Evolutionary conservation across 2,888 invertebrate genomes (phyloP).

Genomic region (Cheilosia variabilis): DNA sequence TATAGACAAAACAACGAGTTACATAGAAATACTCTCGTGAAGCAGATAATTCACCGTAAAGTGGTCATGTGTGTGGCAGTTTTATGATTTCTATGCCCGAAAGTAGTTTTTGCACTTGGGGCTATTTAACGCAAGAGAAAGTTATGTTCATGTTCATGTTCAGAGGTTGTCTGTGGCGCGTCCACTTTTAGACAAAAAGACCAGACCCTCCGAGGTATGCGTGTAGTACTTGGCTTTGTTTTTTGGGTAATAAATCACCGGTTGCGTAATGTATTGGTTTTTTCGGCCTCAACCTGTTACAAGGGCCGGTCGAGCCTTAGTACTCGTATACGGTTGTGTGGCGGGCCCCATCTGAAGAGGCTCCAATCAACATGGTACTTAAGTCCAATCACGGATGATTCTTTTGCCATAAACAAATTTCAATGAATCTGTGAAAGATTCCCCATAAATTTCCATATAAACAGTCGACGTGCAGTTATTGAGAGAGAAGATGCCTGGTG

Average conservation of each 20-base stretch:
- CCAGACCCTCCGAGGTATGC: slow-evolving; percentile 14
- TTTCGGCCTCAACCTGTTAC: slow-evolving; percentile 37
- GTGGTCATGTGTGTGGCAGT: slow-evolving; percentile 40
- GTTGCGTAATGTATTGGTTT: slow-evolving; percentile 40
- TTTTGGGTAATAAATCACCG: slow-evolving; percentile 50
- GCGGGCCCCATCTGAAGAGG: slow-evolving; percentile 44
- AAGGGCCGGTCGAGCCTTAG: neutral
- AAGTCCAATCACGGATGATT: slow-evolving; percentile 70
- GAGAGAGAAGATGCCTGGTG: slow-evolving; percentile 17
- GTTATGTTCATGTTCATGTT: slow-evolving; percentile 31
- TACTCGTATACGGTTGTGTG: neutral
- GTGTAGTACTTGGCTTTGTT: slow-evolving; percentile 37
- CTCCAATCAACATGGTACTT: slow-evolving; percentile 72
- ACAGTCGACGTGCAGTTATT: slow-evolving; percentile 7
- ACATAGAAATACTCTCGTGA: slow-evolving; percentile 21
- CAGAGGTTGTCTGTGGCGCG: slow-evolving; percentile 1
- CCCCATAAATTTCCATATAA: slow-evolving; percentile 61
- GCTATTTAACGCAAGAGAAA: slow-evolving; percentile 68
- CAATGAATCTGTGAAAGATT: slow-evolving; percentile 57
- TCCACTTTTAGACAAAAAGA: slow-evolving; percentile 33
- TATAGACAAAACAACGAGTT: slow-evolving; percentile 25
- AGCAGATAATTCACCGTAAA: slow-evolving; percentile 50
- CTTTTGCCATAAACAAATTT: slow-evolving; percentile 61
- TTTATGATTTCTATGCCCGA: slow-evolving; percentile 59
- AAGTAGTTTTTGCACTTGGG: slow-evolving; percentile 70